A percentile compares a stretch with the other conserved stretches of the same genome.
These are phyloP conservation scores for Mionectes macconnelli DNA, from an alignment of 2,113 vertebrate genomes.

Conservation along the genomic window DNA sequence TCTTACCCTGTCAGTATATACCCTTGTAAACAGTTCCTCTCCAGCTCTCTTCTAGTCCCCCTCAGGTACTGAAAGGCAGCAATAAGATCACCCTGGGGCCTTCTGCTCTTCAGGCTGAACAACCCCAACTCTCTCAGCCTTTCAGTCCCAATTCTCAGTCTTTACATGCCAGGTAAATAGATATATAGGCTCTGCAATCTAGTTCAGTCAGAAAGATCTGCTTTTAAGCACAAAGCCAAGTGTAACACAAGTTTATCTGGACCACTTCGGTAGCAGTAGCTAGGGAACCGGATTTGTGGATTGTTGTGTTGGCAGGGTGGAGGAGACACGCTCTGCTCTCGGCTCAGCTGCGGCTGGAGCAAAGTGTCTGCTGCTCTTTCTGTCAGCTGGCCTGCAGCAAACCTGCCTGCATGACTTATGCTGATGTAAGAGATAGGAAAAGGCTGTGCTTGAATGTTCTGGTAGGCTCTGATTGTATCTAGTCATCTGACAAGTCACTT, in stretches of 20 bases:
- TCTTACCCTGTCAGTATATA: neutral
- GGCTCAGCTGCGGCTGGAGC: neutral
- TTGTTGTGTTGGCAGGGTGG: accelerated
- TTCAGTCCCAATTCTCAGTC: neutral
- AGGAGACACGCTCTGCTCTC: accelerated
- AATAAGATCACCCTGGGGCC: neutral
- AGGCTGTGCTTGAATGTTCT: neutral
- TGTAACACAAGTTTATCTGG: neutral
- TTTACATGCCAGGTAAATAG: neutral
- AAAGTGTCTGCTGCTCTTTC: neutral
- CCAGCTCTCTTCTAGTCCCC: neutral
- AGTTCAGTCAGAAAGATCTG: neutral
- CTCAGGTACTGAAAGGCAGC: neutral
- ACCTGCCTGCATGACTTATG: neutral
- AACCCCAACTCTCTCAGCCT: neutral
- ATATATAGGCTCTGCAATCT: neutral
- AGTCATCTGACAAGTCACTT: neutral
- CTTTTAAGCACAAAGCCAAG: neutral
- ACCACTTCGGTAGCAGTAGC: neutral
- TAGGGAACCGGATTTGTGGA: neutral
- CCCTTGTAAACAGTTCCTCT: neutral
- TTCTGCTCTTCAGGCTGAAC: neutral
- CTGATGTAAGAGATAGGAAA: neutral
- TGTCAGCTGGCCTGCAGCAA: neutral
- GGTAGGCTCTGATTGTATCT: neutral